These are phyloP conservation scores for Pandemis corylana DNA, from an alignment of 2,888 invertebrate genomes.

Conservation along the genomic window DNA sequence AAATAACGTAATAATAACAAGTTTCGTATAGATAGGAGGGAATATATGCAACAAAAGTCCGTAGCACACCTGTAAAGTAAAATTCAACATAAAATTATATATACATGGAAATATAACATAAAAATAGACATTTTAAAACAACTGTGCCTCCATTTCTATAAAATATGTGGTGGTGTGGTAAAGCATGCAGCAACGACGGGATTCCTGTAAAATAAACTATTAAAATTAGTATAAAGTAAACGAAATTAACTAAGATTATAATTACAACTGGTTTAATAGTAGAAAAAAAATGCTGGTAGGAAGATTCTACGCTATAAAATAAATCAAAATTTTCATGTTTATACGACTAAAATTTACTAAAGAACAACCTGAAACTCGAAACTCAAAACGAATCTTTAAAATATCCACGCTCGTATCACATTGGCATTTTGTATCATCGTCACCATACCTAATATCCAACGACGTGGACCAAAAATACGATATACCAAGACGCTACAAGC, in stretches of 20 bases:
- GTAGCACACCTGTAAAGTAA: constrained; percentile 53
- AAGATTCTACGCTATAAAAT: neutral
- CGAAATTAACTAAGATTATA: neutral
- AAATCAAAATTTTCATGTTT: neutral
- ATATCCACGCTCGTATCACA: too few relatives aligned
- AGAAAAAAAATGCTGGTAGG: neutral
- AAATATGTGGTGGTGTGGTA: constrained; percentile 48
- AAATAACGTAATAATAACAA: constrained; percentile 48
- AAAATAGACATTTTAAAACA: constrained; percentile 76
- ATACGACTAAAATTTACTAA: too few relatives aligned
- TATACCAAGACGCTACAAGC: too few relatives aligned
- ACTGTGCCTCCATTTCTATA: constrained; percentile 79
- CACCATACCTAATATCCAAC: too few relatives aligned
- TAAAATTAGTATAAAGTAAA: constrained; percentile 8
- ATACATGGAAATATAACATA: constrained; percentile 44
- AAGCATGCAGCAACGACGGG: constrained; percentile 55
- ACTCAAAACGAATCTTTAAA: too few relatives aligned
- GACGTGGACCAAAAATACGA: too few relatives aligned
- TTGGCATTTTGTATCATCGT: too few relatives aligned
- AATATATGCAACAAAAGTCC: constrained; percentile 40
- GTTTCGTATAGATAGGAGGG: constrained; percentile 42
- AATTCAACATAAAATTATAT: constrained; percentile 36
- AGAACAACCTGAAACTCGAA: too few relatives aligned
- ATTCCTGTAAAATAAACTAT: constrained; percentile 56
- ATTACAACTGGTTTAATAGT: neutral